A percentile compares a stretch with the other conserved stretches of the same genome.
phyloP scores from a whole-genome alignment of 53 echinoderm and acorn worm species.

The Crossaster papposus region DNA sequence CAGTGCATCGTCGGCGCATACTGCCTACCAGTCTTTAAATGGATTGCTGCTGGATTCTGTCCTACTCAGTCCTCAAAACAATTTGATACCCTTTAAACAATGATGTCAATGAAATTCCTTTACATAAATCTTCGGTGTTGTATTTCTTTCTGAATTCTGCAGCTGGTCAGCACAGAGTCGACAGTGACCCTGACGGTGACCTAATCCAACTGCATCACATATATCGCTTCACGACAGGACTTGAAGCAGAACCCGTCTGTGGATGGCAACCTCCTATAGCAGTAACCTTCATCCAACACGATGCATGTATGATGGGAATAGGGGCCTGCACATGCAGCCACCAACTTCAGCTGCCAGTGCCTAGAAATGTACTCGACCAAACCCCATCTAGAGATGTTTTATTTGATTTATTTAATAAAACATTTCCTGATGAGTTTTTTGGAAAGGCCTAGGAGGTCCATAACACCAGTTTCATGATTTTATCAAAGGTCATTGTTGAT shows the following conservation, averaged over 20 bases:
- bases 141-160: slow-evolving; percentile 15
- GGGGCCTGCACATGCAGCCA: slow-evolving; percentile 55
- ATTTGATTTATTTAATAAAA: slow-evolving; percentile 51
- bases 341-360: slow-evolving; percentile 54
- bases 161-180: slow-evolving; percentile 32
- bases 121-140: neutral
- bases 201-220: slow-evolving; percentile 26
- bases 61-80: no score
- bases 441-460: slow-evolving; percentile 22
- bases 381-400: slow-evolving; percentile 35
- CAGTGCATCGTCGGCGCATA: no score
- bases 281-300: slow-evolving; percentile 19
- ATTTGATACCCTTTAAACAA: no score
- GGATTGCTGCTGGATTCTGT: no score
- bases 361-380: slow-evolving; percentile 1
- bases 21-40: no score
- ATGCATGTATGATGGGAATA: slow-evolving; percentile 37
- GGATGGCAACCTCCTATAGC: slow-evolving; percentile 36
- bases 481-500: no score
- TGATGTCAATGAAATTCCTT: neutral
- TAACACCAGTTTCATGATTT: no score
- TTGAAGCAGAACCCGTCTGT: slow-evolving; percentile 19
- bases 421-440: slow-evolving; percentile 32
- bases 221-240: slow-evolving; percentile 22
- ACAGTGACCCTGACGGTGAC: neutral